Conservation (phyloP, 2,113 vertebrate genomes). For the Arizona elegans region DNA sequence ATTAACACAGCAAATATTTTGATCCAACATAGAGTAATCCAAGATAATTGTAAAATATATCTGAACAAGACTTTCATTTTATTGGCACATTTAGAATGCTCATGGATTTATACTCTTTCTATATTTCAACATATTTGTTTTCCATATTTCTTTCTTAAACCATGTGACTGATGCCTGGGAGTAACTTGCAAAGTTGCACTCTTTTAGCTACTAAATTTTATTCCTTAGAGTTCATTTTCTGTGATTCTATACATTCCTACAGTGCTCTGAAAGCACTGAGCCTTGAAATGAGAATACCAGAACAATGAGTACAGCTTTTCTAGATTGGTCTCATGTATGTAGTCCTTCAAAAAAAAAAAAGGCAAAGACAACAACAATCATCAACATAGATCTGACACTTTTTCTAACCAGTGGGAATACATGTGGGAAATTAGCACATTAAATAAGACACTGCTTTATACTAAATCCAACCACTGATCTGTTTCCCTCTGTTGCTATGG, state of each 20-base stretch:
- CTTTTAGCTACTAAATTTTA: not conserved
- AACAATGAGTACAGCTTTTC: not conserved
- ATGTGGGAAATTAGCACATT: not conserved
- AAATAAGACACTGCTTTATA: not conserved
- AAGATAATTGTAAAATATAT: not conserved
- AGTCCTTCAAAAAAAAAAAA: not conserved
- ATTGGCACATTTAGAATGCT: not conserved
- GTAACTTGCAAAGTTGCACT: not conserved
- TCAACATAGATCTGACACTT: not conserved
- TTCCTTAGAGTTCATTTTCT: not conserved
- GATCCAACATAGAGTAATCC: not conserved
- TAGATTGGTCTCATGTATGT: not conserved
- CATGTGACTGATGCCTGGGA: not conserved
- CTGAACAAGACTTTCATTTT: not conserved
- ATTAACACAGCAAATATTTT: not conserved
- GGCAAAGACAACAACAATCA: not conserved
- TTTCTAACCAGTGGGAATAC: not conserved
- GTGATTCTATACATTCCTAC: not conserved
- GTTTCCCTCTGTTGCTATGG: not conserved
- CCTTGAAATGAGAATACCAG: slow-evolving; percentile 24
- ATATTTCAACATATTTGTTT: not conserved
- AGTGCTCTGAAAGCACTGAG: not conserved
- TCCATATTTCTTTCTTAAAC: not conserved
- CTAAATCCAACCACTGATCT: not conserved
- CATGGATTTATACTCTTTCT: not conserved